A percentile compares a stretch with the other conserved stretches of the same genome.
phyloP scores from a whole-genome alignment of 2,797 vertebrate species.

The Craterocephalus amniculus region DNA sequence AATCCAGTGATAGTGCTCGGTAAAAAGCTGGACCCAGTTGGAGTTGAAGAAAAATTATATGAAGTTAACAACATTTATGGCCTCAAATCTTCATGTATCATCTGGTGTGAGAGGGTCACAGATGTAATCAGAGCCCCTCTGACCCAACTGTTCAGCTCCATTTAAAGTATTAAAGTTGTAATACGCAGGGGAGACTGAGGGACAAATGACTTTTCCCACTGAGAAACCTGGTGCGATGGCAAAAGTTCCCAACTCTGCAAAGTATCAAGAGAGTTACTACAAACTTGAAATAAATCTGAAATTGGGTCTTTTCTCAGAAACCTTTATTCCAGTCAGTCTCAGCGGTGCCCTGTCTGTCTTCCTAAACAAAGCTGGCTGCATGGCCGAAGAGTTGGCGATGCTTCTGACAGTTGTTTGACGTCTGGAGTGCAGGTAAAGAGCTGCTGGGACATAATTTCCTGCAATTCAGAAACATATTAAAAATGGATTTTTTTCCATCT shows the following conservation, averaged over 20 bases:
- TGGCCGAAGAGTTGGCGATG: slow-evolving; percentile 10
- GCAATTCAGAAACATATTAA: slow-evolving; percentile 55
- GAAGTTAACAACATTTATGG: slow-evolving; percentile 46
- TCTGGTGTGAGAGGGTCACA: slow-evolving; percentile 67
- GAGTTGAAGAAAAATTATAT: slow-evolving; percentile 10
- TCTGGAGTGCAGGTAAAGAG: neutral
- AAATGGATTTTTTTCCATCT: slow-evolving; percentile 57
- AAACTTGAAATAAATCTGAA: slow-evolving; percentile 58
- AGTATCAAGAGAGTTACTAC: slow-evolving; percentile 49
- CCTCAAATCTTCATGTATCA: slow-evolving; percentile 51
- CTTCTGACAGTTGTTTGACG: slow-evolving; percentile 53
- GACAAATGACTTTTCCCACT: slow-evolving; percentile 58
- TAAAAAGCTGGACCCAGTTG: slow-evolving; percentile 18
- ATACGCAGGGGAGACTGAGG: slow-evolving; percentile 54
- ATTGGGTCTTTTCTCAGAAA: slow-evolving; percentile 40
- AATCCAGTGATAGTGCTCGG: neutral
- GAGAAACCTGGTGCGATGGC: slow-evolving; percentile 44
- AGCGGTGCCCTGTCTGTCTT: slow-evolving; percentile 23
- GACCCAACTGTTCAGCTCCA: slow-evolving; percentile 67
- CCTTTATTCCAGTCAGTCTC: slow-evolving; percentile 30
- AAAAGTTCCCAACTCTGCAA: slow-evolving; percentile 57
- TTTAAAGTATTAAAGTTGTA: slow-evolving; percentile 67
- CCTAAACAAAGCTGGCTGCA: slow-evolving; percentile 24
- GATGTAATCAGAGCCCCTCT: slow-evolving; percentile 75
- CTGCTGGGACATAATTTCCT: slow-evolving; percentile 7